Base-by-base conservation (phyloP, 53 echinoderm and acorn worm genomes). In the Astropecten irregularis region DNA sequence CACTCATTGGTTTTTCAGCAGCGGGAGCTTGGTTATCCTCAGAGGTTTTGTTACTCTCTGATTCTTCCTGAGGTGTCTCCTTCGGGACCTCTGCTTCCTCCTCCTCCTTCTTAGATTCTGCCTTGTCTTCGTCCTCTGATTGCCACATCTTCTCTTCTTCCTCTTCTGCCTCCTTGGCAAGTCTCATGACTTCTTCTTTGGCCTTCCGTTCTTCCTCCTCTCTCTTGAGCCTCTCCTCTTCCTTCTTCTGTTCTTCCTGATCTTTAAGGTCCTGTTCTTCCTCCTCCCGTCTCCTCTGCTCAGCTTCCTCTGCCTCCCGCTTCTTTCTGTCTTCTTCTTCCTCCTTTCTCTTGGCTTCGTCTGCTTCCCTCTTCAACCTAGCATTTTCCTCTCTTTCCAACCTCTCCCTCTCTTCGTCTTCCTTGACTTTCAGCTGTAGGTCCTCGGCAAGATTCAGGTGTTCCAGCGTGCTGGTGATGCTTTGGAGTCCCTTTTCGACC, bases 251-350 rank as follows among this genome's bases (percentile, higher is more conserved):
- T 38, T 74, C 49, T n/a, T 47, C 73, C 40, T 74, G 65, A 52
- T 63, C 63, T 54, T 38, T 36, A 15, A 37, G 40, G 10, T 74
- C 64, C 53, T 77, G 77, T 36, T 77, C 77, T 19, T 77, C 77
- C 25, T 77, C 77, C 16, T 77, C 77, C 20, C 33, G 60, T 31
- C 77, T 60, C 44, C 77, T 77, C 77, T 77, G 77, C 77, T 77
- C 77, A 27, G 77, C 77, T 47, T 60, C 71, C 33, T 71, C 71
- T 0, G n/a, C 50, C 51, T 31, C 62, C 77, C 46, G 44, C 62
- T 46, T 42, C 25, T 13, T 22, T 56, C 6, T 36, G 8, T 56
- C 74, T 48, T 61, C 77, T 30, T 60, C 77, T 60, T 60, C 42
- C 31, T 60, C 55, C 60, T 19, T 61, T 56, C 32, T 30, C 5